Percentiles rank a stretch among this genome's conserved stretches.
Evolutionary conservation across 2,113 vertebrate genomes (phyloP).

Genomic region (Psittacula cyanocephala): DNA sequence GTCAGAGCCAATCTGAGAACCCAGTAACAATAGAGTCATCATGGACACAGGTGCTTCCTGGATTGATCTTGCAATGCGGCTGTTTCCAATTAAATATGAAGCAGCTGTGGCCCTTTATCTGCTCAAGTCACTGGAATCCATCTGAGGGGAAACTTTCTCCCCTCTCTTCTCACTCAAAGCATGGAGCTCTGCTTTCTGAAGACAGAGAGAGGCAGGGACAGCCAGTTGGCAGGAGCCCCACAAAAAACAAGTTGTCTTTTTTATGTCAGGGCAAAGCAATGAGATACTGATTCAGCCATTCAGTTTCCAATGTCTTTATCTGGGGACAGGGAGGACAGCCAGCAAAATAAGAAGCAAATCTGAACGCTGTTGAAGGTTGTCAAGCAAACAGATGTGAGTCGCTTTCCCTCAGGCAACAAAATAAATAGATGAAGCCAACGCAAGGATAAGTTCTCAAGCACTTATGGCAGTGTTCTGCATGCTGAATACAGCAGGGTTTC

Average conservation of each 20-base stretch:
- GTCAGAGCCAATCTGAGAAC: constrained; percentile 27
- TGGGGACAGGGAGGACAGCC: neutral
- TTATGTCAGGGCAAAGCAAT: constrained; percentile 47
- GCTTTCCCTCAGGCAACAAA: neutral
- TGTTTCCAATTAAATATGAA: constrained; percentile 74
- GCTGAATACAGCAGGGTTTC: neutral
- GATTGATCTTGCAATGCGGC: constrained; percentile 60
- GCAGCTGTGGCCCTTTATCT: constrained; percentile 74
- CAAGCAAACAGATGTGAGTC: neutral
- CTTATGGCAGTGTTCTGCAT: neutral
- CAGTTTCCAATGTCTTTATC: neutral
- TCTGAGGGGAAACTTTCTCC: constrained; percentile 9
- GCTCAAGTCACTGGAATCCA: constrained; percentile 61
- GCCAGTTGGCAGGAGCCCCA: constrained; percentile 33
- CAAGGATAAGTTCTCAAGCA: neutral
- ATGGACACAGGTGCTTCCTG: constrained; percentile 77
- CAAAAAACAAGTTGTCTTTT: neutral
- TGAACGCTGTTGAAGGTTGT: neutral
- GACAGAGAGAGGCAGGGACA: neutral
- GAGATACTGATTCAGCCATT: constrained; percentile 35
- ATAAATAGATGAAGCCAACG: neutral
- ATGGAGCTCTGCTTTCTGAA: neutral
- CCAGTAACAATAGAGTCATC: constrained; percentile 64
- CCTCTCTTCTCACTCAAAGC: neutral
- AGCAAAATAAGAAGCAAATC: constrained; percentile 24